These are phyloP conservation scores for Lithophane semibrunnea DNA, from an alignment of 2,888 invertebrate genomes.

Conservation along the genomic window DNA sequence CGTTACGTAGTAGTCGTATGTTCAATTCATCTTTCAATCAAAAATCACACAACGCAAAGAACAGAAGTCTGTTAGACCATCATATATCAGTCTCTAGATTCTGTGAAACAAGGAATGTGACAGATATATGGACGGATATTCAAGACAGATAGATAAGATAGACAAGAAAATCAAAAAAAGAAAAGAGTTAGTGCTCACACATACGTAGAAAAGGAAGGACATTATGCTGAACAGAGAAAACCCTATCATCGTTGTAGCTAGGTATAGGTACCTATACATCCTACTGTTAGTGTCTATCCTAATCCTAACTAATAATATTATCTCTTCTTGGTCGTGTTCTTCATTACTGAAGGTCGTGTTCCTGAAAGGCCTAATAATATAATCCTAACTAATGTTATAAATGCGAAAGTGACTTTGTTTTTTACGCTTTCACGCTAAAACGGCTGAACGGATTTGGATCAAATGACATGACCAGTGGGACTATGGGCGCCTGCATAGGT, in stretches of 20 bases:
- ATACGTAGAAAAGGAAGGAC: neutral
- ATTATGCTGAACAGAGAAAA: neutral
- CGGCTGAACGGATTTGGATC: too few species aligned
- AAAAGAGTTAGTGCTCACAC: neutral
- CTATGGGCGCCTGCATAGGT: too few species aligned
- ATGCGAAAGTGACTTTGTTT: too few species aligned
- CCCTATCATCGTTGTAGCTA: neutral
- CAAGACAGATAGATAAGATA: neutral
- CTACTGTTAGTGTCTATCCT: neutral
- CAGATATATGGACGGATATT: neutral
- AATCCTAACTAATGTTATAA: too few species aligned
- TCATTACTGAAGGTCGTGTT: too few species aligned
- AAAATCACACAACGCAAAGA: conserved; percentile 15
- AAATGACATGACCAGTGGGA: too few species aligned
- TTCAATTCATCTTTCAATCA: conserved; percentile 1
- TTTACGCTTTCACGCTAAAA: too few species aligned
- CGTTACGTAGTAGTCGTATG: neutral
- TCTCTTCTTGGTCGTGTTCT: too few species aligned
- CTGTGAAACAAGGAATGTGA: neutral
- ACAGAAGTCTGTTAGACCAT: neutral
- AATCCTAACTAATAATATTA: too few species aligned
- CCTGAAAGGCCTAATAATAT: too few species aligned
- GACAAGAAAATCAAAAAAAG: neutral
- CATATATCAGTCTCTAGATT: neutral
- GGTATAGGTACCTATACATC: rapidly evolving